Base-by-base conservation (phyloP, 1,140 invertebrate genomes). In the Propsilocerus akamusi region DNA sequence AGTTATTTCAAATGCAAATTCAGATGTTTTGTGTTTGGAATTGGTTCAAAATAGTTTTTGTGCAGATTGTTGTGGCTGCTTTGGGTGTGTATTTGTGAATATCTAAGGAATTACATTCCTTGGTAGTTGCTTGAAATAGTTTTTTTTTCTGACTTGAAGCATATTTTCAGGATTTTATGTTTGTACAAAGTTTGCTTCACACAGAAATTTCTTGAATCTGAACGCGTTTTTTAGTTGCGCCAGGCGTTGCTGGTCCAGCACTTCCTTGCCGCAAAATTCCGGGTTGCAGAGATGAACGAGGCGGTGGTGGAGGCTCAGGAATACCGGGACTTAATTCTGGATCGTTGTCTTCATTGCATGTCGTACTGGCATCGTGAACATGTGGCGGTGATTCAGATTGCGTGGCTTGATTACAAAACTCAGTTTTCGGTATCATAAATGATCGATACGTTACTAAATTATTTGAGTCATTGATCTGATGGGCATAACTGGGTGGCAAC, bases 151-250 rank as follows among this genome's bases (percentile, higher is more conserved):
- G 28, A 10, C 10, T 30, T 10, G 11, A 30, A 12, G 28, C 28
- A n/a, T 30, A n/a, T 30, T 10, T 30, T 10, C 14, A n/a, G 11
- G 6, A 20, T 48, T n/a, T n/a, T 51, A 22, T 49, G 23, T 5
- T 2, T 24, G 49, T 37, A 49, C 25, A 51, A 54, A 68, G 58
- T 52, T 66, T 64, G 54, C 61, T 62, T 80, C 75, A 87, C 65
- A 86, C 84, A 37, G 83, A 86, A 69, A 87, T 87, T 63, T 87
- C 83, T 65, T 86, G 83, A 65, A 87, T 87, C 67, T 87, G 84
- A 53, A 87, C 84, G 56, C 84, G 75, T 67, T 87, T 87, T 65
- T 87, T 87, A 66, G 81, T 77, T 47, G 79, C 76, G 30, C 77
- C 79, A 0, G 76, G 74, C 3, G 73, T 75, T 2, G 63, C 61